Base-by-base conservation (phyloP, 2,113 vertebrate species). In the Phaethornis superciliosus region DNA sequence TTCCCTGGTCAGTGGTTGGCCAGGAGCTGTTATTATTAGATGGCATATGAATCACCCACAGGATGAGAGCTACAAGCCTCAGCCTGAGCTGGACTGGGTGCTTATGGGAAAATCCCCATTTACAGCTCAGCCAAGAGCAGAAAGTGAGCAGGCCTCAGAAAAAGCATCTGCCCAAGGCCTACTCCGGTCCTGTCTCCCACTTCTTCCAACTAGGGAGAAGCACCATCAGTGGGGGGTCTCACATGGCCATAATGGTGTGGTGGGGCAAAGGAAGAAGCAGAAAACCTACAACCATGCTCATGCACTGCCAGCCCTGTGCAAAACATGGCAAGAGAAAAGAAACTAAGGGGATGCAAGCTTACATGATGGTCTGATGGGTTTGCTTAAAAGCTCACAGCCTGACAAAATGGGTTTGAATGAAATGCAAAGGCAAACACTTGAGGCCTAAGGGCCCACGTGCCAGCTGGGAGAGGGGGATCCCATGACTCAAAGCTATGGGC, bases 1-100 rank as follows among this genome's bases (percentile, higher is more conserved):
- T 94, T 93, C 93, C 89, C n/a, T 87, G 91, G 89, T 76, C 90
- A 91, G 70, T 87, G 81, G 27, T 58, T 88, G 90, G 51, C 71
- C 37, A 7, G 69, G 64, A 70, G 63, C 30, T 82, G 76, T 82
- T 93, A 88, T 88, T 93, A 89, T 80, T 94, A 93, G 80, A 35
- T 83, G 82, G 80, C 79, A 49, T 65, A 89, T 93, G 95, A 96
- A 81, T 96, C 90, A 94, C 64, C 35, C 12, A 0, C 47, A n/a
- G 0, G 2, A 30, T 20, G 7, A 74, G 76, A 94, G 72, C 30
- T 47, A 87, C 69, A 47, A 89, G 88, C 52, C 80, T 85, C 63
- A 83, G 68, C 65, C 82, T 14, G 56, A 81, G 56, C 67, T 5
- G 47, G 51, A 79, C 32, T 67, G 68, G 64, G 55, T 62, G 5